These are phyloP conservation scores for Stomorhina lunata DNA, from an alignment of 2,888 invertebrate genomes.

Conservation along the genomic window DNA sequence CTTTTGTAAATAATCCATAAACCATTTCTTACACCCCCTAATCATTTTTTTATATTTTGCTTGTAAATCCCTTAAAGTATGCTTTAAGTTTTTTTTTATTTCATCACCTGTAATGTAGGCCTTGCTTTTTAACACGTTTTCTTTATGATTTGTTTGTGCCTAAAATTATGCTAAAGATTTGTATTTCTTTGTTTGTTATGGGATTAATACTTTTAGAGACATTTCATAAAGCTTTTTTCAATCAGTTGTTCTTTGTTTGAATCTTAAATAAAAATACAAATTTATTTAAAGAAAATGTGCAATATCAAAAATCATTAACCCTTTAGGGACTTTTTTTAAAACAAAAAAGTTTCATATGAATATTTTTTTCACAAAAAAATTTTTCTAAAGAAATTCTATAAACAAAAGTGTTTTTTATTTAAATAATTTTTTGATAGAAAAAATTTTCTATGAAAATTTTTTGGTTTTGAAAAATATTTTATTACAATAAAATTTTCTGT, in stretches of 20 bases:
- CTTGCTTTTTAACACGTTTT: slow-evolving; percentile 9
- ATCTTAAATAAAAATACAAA: neutral
- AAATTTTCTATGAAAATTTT: no score
- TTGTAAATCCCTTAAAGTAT: slow-evolving; percentile 47
- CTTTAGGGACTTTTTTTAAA: no score
- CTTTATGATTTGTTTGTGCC: neutral
- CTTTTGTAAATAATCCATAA: slow-evolving; percentile 35
- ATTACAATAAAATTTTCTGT: no score
- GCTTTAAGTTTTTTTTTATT: slow-evolving; percentile 17
- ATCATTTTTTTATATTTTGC: slow-evolving; percentile 7
- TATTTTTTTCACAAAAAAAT: no score
- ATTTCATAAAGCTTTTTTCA: neutral
- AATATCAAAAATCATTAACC: neutral
- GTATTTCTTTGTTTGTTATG: neutral
- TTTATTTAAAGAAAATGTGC: neutral
- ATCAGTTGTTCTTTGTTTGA: neutral
- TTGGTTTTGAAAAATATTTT: no score
- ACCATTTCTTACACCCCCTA: slow-evolving; percentile 15
- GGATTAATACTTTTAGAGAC: neutral
- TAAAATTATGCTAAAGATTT: slow-evolving; percentile 21
- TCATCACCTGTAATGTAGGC: slow-evolving; percentile 26
- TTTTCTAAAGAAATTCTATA: no score
- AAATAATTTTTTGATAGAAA: no score
- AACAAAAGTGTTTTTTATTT: no score
- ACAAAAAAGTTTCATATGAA: no score